phyloP scores from a whole-genome alignment of 1,140 invertebrate genomes.

The Heliconius melpomene region DNA sequence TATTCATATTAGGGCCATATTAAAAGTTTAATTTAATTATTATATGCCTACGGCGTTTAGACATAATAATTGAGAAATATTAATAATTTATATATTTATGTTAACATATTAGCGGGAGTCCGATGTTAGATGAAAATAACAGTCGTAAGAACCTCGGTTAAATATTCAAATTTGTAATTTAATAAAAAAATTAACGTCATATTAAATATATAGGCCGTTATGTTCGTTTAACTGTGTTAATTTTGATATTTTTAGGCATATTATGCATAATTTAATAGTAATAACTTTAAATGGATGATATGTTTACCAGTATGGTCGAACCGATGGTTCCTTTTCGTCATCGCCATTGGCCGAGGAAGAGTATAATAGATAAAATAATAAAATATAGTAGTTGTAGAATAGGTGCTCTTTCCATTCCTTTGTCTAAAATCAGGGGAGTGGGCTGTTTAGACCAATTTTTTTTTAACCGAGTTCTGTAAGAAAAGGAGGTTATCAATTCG shows the following conservation, averaged over 20 bases:
- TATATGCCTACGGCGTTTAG: conserved; percentile 6
- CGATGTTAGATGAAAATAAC: conserved; percentile 10
- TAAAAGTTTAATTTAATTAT: conserved; percentile 26
- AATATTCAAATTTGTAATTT: conserved; percentile 21
- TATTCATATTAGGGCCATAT: conserved; percentile 8
- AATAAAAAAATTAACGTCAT: conserved; percentile 21
- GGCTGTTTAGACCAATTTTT: no score
- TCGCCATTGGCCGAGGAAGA: background rate
- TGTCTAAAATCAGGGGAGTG: no score
- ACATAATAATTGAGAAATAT: conserved; percentile 25
- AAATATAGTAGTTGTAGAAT: no score
- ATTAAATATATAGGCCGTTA: background rate
- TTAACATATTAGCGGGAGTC: conserved; percentile 17
- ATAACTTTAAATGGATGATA: background rate
- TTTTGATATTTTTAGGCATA: background rate
- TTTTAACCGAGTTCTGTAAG: no score
- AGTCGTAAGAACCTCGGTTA: background rate
- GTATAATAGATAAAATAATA: no score
- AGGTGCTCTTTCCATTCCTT: no score
- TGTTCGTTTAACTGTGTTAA: background rate
- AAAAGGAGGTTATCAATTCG: no score
- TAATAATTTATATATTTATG: conserved; percentile 26
- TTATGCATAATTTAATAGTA: background rate
- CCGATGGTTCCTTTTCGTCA: background rate
- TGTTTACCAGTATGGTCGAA: background rate